Conservation (phyloP, 2,888 invertebrate genomes). For the Epirrita christyi region DNA sequence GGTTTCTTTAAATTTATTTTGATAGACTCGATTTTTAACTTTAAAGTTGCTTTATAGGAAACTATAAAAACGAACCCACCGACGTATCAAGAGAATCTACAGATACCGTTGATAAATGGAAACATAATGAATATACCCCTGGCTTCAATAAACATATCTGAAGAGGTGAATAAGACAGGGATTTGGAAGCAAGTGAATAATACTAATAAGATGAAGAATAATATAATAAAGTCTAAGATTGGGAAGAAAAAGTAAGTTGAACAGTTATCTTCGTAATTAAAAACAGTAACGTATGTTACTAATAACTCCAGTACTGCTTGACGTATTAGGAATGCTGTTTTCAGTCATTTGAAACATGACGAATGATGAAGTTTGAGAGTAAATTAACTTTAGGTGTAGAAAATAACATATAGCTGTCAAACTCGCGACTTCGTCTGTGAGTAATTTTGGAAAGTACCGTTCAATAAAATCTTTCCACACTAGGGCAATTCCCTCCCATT, state of each 20-base stretch:
- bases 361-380: too few relatives aligned
- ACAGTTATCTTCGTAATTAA: too few relatives aligned
- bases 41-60: slow-evolving; percentile 69
- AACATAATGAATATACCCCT: slow-evolving; percentile 95
- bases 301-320: too few relatives aligned
- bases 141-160: slow-evolving; percentile 94
- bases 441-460: too few relatives aligned
- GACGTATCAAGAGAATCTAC: slow-evolving; percentile 88
- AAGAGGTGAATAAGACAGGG: slow-evolving; percentile 96
- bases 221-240: slow-evolving; percentile 66
- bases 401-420: too few relatives aligned
- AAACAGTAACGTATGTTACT: too few relatives aligned
- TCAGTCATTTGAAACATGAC: too few relatives aligned
- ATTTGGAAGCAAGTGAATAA: slow-evolving; percentile 97
- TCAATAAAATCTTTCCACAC: too few relatives aligned
- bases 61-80: slow-evolving; percentile 78
- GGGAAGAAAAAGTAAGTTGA: slow-evolving; percentile 68
- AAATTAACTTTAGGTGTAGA: too few relatives aligned
- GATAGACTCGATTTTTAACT: slow-evolving; percentile 50
- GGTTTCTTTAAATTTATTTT: slow-evolving; percentile 24
- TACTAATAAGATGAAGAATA: slow-evolving; percentile 80
- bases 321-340: too few relatives aligned
- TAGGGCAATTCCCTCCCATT: too few relatives aligned
- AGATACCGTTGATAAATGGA: slow-evolving; percentile 94
- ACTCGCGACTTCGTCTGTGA: too few relatives aligned